Base-by-base conservation (phyloP, 2,888 invertebrate genomes). In the Alloscopus bannaensis region DNA sequence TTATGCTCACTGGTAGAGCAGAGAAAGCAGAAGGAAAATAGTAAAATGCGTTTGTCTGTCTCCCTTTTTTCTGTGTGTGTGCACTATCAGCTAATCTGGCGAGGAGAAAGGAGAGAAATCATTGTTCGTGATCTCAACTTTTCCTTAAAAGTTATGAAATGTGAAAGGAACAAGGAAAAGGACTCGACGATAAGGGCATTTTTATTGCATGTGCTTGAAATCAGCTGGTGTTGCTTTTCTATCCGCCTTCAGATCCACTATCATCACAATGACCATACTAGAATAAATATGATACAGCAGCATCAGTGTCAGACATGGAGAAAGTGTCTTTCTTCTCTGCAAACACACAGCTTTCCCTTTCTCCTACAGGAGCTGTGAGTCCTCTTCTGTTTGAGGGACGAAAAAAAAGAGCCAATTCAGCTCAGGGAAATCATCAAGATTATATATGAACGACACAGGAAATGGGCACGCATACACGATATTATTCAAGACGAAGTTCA, bases 201-300 rank as follows among this genome's bases (percentile, higher is more conserved):
- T 71, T 76, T 75, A 76, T 68, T 69, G 69, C 52, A 68, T 52
- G 62, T 69, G 55, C 69, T 76, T 76, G 62, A 76, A 76, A 76
- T 69, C 69, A 69, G 69, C 69, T 69, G 71, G 11, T 42, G 65
- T n/a, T n/a, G n/a, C n/a, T n/a, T n/a, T n/a, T n/a, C n/a, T n/a
- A n/a, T n/a, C n/a, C n/a, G n/a, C 31, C 18, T 50, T 55, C 20
- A 68, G 68, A 60, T 76, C n/a, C n/a, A 65, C n/a, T 47, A 76
- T 73, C 64, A 73, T 69, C 76, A 68, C 76, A 76, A 76, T 60
- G 76, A 69, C 76, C 62, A 52, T 76, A 36, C 76, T 69, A 69
- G 64, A 70, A 77, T 70, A 70, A 70, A 70, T 69, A 77, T 52
- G 68, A 76, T 50, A 76, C 60, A 68, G 26, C 60, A 68, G 26